These are phyloP conservation scores for Xenopus laevis DNA, from an alignment of 2,113 vertebrate species.

Conservation along the genomic window DNA sequence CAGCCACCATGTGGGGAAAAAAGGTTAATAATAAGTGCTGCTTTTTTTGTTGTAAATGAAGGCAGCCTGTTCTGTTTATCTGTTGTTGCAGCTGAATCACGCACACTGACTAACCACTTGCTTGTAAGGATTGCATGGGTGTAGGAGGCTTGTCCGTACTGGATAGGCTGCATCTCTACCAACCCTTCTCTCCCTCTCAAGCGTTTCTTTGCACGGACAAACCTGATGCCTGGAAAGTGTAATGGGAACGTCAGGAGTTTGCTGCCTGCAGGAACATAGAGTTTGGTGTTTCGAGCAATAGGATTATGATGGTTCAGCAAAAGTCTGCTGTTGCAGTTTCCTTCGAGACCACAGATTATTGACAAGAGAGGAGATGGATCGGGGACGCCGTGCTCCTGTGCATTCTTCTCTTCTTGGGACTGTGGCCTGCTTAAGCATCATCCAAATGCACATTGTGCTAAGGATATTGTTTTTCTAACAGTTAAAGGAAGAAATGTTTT, in stretches of 20 bases:
- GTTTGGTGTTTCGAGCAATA: not conserved
- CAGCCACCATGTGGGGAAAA: not conserved
- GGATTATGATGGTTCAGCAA: not conserved
- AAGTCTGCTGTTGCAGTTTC: not conserved
- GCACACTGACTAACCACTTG: slow-evolving; percentile 31
- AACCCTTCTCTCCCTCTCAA: slow-evolving; percentile 10
- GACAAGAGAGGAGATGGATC: slow-evolving; percentile 21
- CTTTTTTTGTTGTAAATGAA: not conserved
- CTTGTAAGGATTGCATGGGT: slow-evolving; percentile 18
- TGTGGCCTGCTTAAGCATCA: slow-evolving; percentile 24
- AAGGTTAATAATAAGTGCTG: not conserved
- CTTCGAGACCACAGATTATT: slow-evolving; percentile 16
- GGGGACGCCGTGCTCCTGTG: slow-evolving; percentile 11
- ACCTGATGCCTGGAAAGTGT: slow-evolving; percentile 37
- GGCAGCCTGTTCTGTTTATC: not conserved
- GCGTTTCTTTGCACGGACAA: slow-evolving; percentile 28
- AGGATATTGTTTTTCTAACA: slow-evolving; percentile 8
- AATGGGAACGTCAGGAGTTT: slow-evolving; percentile 35
- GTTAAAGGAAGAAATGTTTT: slow-evolving; percentile 1
- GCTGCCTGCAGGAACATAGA: slow-evolving; percentile 17
- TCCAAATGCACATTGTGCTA: slow-evolving; percentile 14
- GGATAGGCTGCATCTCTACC: slow-evolving; percentile 35
- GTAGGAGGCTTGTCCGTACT: slow-evolving; percentile 14
- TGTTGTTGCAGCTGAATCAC: slow-evolving; percentile 25
- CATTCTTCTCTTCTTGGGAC: slow-evolving; percentile 16